Percentiles rank a stretch among this genome's conserved stretches.
phyloP scores from a whole-genome alignment of 2,888 invertebrate species.

The Stictocephala bisonia region DNA sequence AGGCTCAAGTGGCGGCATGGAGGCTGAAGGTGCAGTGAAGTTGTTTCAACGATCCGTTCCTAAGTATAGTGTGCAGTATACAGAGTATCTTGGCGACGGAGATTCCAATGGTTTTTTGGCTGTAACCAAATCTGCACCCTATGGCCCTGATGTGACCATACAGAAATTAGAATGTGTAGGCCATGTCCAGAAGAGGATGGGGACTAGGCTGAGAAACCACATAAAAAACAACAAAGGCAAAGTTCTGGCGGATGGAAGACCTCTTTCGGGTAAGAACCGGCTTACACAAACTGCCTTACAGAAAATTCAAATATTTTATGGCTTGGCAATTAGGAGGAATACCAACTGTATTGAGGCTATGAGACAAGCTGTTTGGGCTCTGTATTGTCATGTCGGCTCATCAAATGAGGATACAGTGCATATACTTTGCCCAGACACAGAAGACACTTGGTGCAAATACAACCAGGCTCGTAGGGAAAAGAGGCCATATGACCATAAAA shows the following conservation, averaged over 20 bases:
- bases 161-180: slow-evolving; percentile 33
- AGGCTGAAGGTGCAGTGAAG: slow-evolving; percentile 1
- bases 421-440: slow-evolving; percentile 26
- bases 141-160: slow-evolving; percentile 26
- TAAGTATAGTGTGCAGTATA: background rate
- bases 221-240: slow-evolving; percentile 17
- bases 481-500: too few relatives aligned
- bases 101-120: slow-evolving; percentile 28
- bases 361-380: slow-evolving; percentile 35
- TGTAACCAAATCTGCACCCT: slow-evolving; percentile 3
- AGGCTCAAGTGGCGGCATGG: slow-evolving; percentile 7
- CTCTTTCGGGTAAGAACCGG: slow-evolving; percentile 23
- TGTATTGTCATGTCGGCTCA: slow-evolving; percentile 39
- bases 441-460: slow-evolving; percentile 42
- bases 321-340: slow-evolving; percentile 44
- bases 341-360: slow-evolving; percentile 27
- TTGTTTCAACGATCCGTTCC: slow-evolving; percentile 20
- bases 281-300: slow-evolving; percentile 24
- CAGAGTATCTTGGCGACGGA: slow-evolving; percentile 38
- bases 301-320: slow-evolving; percentile 38
- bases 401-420: slow-evolving; percentile 29
- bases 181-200: slow-evolving; percentile 13
- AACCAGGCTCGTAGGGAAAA: slow-evolving; percentile 4
- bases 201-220: background rate
- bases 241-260: slow-evolving; percentile 19